Conservation (phyloP, 2,888 invertebrate genomes). For the Epinotia ramella region DNA sequence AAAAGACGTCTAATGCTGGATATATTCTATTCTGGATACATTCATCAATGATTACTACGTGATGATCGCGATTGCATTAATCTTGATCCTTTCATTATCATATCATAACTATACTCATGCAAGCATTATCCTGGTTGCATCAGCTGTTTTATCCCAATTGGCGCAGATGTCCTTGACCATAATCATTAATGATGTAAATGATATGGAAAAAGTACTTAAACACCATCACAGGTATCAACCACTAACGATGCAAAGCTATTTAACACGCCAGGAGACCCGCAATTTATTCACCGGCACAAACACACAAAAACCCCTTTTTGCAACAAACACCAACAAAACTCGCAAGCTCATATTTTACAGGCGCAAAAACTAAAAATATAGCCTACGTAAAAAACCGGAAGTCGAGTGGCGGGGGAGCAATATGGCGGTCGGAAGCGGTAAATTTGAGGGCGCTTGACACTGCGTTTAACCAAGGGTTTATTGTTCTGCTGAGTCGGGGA, state of each 20-base stretch:
- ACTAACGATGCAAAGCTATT: not conserved
- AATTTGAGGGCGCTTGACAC: slow-evolving; percentile 46
- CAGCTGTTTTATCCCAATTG: too few relatives aligned
- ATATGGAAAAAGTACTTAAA: too few relatives aligned
- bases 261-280: not conserved
- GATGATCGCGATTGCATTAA: too few relatives aligned
- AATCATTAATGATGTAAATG: too few relatives aligned
- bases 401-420: slow-evolving; percentile 52
- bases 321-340: slow-evolving; percentile 7
- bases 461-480: slow-evolving; percentile 17
- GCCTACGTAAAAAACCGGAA: slow-evolving; percentile 26
- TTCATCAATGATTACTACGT: too few relatives aligned
- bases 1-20: too few relatives aligned
- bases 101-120: too few relatives aligned
- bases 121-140: too few relatives aligned
- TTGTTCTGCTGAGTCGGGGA: slow-evolving; percentile 13
- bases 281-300: not conserved
- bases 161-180: too few relatives aligned
- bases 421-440: slow-evolving; percentile 54
- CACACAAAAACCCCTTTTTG: slow-evolving; percentile 1
- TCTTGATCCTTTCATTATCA: too few relatives aligned
- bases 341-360: slow-evolving; percentile 18
- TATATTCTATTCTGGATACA: too few relatives aligned
- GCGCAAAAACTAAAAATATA: slow-evolving; percentile 29
- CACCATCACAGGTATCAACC: not conserved